Base-by-base conservation (phyloP, 1,140 invertebrate genomes). In the Scylla paramamosain region DNA sequence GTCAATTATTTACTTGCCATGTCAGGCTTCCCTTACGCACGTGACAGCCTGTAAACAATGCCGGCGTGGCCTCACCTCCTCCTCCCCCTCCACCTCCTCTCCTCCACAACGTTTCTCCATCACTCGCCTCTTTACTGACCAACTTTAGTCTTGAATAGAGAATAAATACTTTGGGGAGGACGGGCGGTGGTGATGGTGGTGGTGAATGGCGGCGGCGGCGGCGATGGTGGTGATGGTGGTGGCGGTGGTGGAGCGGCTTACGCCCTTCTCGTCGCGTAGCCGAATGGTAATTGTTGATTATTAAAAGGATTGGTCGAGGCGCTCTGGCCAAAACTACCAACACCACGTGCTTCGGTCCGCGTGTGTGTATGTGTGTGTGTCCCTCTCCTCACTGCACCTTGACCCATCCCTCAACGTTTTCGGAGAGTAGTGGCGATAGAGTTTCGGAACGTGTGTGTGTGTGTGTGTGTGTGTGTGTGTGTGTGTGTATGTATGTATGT, bases 31-130 rank as follows among this genome's bases (percentile, higher is more conserved):
- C 94, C 94, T 94, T 95, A 93, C 93, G 94, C 95, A 96, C 95
- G 95, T 96, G 95, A 93, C 94, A 95, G 92, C 93, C 45, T 93
- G 95, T 96, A 96, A 96, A 96, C 95, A 96, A 96, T 95, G 95
- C 90, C 95, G 93, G 90, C 94, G 84, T 95, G 94, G 94, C 91
- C 91, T 29, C 12, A 48, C 82, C 25, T 59, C 39, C 93, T 46
- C 52, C 52, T 89, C 32, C 89, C 12, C 89, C 89, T 29, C 89
- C 45, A 6, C 77, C 28, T 88, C 92, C 59, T 29, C 20, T 45
- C 77, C 32, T 46, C 59, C 91, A 87, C 84, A 95, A 95, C 89
- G 90, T 95, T 91, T 91, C 87, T 92, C 28, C 48, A 92, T 77
- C 94, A 92, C 91, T 59, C 32, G 29, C 83, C 39, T 59, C 28